Evolutionary conservation across 1,140 invertebrate species (phyloP).

Genomic region (Heliothis subflexa): DNA sequence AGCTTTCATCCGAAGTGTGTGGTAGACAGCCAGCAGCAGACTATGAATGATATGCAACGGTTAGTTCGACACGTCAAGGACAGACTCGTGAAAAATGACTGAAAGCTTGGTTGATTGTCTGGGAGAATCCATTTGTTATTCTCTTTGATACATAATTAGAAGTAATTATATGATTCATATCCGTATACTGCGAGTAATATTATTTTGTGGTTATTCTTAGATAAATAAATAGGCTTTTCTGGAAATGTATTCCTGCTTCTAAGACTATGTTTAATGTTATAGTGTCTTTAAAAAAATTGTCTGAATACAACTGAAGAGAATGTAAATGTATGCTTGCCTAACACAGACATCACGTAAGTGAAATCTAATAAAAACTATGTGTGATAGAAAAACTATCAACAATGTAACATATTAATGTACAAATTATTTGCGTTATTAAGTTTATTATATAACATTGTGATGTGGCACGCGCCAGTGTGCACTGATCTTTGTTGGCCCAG

Average conservation of each 20-base stretch:
- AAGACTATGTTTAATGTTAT: too few species aligned
- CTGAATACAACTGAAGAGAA: too few species aligned
- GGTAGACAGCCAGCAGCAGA: not conserved
- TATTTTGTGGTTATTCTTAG: too few species aligned
- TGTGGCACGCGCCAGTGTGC: constrained; percentile 52
- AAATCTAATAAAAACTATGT: too few species aligned
- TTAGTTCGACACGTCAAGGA: constrained; percentile 10
- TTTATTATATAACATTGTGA: not conserved
- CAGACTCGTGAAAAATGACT: constrained; percentile 2
- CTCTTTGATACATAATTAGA: too few species aligned
- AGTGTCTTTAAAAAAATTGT: too few species aligned
- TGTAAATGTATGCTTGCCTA: too few species aligned
- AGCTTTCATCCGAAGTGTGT: constrained; percentile 13
- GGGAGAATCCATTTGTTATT: not conserved
- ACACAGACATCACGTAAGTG: too few species aligned
- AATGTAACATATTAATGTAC: not conserved
- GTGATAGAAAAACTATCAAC: not conserved
- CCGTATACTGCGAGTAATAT: too few species aligned
- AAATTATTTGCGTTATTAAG: not conserved
- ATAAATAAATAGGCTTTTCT: too few species aligned
- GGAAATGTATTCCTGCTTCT: too few species aligned
- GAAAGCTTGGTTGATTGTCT: not conserved
- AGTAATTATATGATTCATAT: too few species aligned
- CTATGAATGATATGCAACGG: constrained; percentile 10
- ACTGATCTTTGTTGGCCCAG: constrained; percentile 59